Base-by-base conservation (phyloP, 2,797 vertebrate genomes). In the Enteromius argenteus region DNA sequence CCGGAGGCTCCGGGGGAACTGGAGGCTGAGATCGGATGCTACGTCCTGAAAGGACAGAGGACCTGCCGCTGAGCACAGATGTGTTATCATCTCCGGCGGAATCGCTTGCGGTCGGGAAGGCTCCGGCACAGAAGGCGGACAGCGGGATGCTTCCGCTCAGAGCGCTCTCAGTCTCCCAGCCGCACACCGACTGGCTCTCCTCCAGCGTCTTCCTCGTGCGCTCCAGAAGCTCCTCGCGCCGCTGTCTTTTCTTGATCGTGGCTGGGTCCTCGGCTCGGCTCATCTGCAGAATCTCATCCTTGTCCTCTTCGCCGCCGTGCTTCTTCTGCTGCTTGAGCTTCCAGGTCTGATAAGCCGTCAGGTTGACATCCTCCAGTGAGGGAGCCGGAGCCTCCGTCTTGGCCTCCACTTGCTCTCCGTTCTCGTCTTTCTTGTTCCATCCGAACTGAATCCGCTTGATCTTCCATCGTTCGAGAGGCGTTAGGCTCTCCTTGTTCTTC, bases 391-490 rank as follows among this genome's bases (percentile, higher is more conserved):
- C 82, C 0, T 93, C 93, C 0, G 69, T 88, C 21, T 90, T 90
- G 0, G 86, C 85, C 0, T 85, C 89, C 0, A 35, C 83, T 9
- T 81, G 84, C 17, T 90, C 90, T 19, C 86, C 90, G 1, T 90
- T 95, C 10, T 91, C 92, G 5, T 98, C 96, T 80, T 96, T 98
- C 91, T 96, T 99, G 90, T 99, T 98, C 95, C 97, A 99, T 14
- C 98, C 98, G 67, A 98, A 99, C 76, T 99, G 97, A 90, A 99
- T 96, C 81, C 98, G 95, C 88, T 99, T 99, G 84, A 99, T 46
- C 66, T 96, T 96, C 98, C 98, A 99, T 35, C 98, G 95, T 88
- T 99, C 97, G 86, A 99, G 86, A 49, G 97, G 93, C 0, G 96
- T 96, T 91, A 99, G 92, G 46, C 95, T 97, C 58, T 98, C 96